Percentiles rank a stretch among this genome's conserved stretches.
Conservation (phyloP, 30 jellyfish, hydroid and myxozoan genomes). For the Aurelia sp. region DNA sequence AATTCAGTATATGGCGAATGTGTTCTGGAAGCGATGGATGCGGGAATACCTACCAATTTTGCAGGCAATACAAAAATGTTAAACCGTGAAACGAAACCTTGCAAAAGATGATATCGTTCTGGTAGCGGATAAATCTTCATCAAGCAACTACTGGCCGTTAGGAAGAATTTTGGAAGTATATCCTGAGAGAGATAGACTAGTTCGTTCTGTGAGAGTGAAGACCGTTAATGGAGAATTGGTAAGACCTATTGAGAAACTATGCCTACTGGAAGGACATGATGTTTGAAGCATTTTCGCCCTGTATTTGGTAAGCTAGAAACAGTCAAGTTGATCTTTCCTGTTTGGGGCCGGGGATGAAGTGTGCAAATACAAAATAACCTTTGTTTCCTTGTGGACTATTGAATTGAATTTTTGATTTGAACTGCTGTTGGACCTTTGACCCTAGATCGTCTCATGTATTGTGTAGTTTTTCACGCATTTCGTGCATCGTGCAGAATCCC, state of each 20-base stretch:
- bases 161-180: conserved; percentile 23
- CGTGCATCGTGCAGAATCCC: too few species aligned
- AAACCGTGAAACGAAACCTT: conserved; percentile 1
- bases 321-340: too few species aligned
- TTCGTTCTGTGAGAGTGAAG: conserved; percentile 22
- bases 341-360: too few species aligned
- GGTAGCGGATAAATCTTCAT: conserved; percentile 10
- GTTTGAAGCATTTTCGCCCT: too few species aligned
- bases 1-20: conserved; percentile 45
- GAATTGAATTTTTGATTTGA: too few species aligned
- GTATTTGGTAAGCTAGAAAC: too few species aligned
- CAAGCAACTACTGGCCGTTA: conserved; percentile 51
- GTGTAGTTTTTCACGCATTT: too few species aligned
- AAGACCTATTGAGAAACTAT: conserved; percentile 25
- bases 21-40: conserved; percentile 45
- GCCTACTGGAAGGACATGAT: conserved; percentile 40
- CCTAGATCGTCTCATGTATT: too few species aligned
- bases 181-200: not conserved
- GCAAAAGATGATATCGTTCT: conserved; percentile 28
- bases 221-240: conserved; percentile 15
- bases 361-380: too few species aligned
- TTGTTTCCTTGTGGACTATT: too few species aligned
- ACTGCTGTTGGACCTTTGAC: too few species aligned
- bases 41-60: conserved; percentile 35
- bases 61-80: conserved; percentile 47